Conservation (phyloP, 2,888 invertebrate species). For the Cantharis rufa region DNA sequence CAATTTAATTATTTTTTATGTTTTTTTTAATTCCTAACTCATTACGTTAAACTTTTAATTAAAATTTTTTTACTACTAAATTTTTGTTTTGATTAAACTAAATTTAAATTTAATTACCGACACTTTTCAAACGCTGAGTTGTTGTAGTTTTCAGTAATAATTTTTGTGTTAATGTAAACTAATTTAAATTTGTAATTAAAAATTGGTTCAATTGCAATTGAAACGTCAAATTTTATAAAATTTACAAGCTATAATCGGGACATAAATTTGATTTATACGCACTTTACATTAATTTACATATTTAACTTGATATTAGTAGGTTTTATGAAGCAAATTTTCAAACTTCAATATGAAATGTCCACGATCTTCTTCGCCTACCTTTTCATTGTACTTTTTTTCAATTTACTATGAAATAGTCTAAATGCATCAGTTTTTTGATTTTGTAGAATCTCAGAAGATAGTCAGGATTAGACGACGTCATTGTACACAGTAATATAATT, state of each 20-base stretch:
- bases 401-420: too few relatives aligned
- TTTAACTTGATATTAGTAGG: too few relatives aligned
- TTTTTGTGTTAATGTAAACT: not conserved
- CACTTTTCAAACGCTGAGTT: not conserved
- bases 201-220: not conserved
- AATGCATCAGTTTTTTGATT: too few relatives aligned
- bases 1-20: conserved; percentile 23
- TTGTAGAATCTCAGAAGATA: too few relatives aligned
- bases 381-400: too few relatives aligned
- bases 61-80: not conserved
- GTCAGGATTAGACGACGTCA: too few relatives aligned
- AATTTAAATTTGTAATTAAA: not conserved
- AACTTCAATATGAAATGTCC: too few relatives aligned
- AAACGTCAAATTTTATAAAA: not conserved
- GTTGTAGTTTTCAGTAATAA: not conserved
- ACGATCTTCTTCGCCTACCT: too few relatives aligned
- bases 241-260: not conserved
- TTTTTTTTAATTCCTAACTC: conserved; percentile 12
- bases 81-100: not conserved
- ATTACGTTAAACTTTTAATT: conserved; percentile 22
- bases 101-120: conserved; percentile 9
- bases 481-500: too few relatives aligned
- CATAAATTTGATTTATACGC: not conserved
- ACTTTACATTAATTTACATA: not conserved
- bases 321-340: too few relatives aligned